Evolutionary conservation across 1,140 invertebrate genomes (phyloP), one percentile per base, ranked within the genome.

Genomic region (Phenacoccus solenopsis): DNA sequence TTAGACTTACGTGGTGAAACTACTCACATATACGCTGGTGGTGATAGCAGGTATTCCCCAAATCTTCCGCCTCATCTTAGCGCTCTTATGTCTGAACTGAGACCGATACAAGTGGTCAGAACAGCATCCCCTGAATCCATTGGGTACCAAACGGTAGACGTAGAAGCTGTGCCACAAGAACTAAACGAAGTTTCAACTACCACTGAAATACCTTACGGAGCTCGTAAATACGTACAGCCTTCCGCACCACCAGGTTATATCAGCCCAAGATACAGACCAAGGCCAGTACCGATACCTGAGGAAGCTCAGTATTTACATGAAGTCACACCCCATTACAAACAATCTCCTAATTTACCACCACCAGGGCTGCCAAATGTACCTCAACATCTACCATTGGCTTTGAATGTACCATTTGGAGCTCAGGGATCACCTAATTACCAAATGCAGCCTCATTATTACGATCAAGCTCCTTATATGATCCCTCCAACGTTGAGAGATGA

Each of bases 21-120:
- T 20, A 56, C 56, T 12, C 73, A 74, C 0, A 79, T 79, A 0
- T 81, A 82, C 38, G 57, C 77, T 0, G 77, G 74, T 30, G 73
- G 76, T 5, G 79, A 70, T 78, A 79, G 78, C 74, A 79, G 77
- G 81, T 72, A 77, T 3, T 76, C 56, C 72, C 82, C 68, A 79
- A 80, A 71, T 82, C 84, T 72, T 70, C 77, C 67, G 70, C 77
- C 27, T 12, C 56, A 70, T 24, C 25, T 70, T 13, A 70, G 35
- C 22, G 64, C 68, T 73, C 0, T 77, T 77, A 25, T 81, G 79
- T 72, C 75, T 73, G 3, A 80, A 79, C 57, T 75, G 77, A 32
- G 25, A 67, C 7, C 73, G 69, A 1, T 73, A 73, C 12, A 49
- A 22, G 24, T n/a, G 0, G 22, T 38, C 7, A 27, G 68, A 38